Evolutionary conservation across 1,140 invertebrate genomes (phyloP).

Genomic region (Cylas formicarius): DNA sequence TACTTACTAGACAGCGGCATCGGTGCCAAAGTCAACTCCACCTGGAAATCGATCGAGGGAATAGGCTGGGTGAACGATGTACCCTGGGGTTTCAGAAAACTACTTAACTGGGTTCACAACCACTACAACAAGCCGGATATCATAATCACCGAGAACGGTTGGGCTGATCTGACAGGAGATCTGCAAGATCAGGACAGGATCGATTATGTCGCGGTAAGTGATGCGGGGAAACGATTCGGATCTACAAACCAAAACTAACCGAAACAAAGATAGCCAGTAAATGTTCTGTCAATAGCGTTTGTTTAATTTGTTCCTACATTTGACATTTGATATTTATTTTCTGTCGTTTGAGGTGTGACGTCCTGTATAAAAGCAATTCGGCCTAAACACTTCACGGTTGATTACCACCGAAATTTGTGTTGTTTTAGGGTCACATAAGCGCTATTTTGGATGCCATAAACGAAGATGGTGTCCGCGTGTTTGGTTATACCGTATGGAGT

Average conservation of each 20-base stretch:
- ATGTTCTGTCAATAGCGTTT: no score
- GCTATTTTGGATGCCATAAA: slow-evolving; percentile 38
- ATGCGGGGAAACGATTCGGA: no score
- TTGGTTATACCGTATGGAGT: slow-evolving; percentile 54
- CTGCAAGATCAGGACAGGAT: slow-evolving; percentile 46
- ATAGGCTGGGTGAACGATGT: slow-evolving; percentile 10
- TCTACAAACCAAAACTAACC: no score
- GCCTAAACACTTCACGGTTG: no score
- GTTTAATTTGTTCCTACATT: no score
- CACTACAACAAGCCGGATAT: slow-evolving; percentile 49
- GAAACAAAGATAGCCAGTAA: no score
- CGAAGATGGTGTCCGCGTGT: slow-evolving; percentile 39
- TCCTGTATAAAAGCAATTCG: no score
- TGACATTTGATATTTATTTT: neutral
- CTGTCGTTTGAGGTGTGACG: neutral
- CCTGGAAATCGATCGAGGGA: no score
- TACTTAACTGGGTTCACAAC: slow-evolving; percentile 60
- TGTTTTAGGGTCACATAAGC: slow-evolving; percentile 37
- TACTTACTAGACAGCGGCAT: no score
- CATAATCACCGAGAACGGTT: slow-evolving; percentile 57
- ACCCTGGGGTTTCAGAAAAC: slow-evolving; percentile 60
- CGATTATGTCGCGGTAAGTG: slow-evolving; percentile 18
- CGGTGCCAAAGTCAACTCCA: no score
- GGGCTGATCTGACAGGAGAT: slow-evolving; percentile 40
- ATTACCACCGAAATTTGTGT: no score